Percentiles rank a stretch among this genome's conserved stretches.
These are phyloP conservation scores for Proisotoma minuta DNA, from an alignment of 2,888 invertebrate genomes.

Conservation along the genomic window DNA sequence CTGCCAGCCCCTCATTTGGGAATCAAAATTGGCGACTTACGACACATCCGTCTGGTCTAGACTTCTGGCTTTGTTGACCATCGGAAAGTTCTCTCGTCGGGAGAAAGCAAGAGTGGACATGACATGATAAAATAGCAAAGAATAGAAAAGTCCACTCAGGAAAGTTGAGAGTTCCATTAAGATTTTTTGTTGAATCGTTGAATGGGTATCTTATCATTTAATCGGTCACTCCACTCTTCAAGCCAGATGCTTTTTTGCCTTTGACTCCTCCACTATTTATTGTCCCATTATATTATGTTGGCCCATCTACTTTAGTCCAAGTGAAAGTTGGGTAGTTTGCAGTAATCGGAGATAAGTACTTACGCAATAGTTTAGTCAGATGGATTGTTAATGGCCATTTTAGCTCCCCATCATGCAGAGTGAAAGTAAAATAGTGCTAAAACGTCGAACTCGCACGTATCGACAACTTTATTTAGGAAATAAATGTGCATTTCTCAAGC, in stretches of 20 bases:
- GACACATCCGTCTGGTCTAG: too few relatives aligned
- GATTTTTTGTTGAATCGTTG: not conserved
- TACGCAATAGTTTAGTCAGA: too few relatives aligned
- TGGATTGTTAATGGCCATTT: slow-evolving; percentile 1
- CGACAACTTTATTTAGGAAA: too few relatives aligned
- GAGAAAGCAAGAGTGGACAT: not conserved
- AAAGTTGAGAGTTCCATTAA: not conserved
- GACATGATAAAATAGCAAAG: not conserved
- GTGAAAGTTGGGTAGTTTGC: not conserved
- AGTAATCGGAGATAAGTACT: not conserved
- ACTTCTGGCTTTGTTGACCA: too few relatives aligned
- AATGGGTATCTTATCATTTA: not conserved
- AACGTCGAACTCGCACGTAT: too few relatives aligned
- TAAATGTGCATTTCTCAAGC: too few relatives aligned
- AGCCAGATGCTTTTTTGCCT: not conserved
- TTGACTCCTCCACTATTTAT: not conserved
- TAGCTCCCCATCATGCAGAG: not conserved
- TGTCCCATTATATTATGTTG: slow-evolving; percentile 4
- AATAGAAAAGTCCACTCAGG: not conserved
- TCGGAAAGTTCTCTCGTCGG: not conserved
- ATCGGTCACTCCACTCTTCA: not conserved
- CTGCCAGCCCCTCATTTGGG: too few relatives aligned
- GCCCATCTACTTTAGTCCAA: not conserved
- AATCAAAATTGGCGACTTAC: too few relatives aligned
- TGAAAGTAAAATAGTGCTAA: too few relatives aligned